A percentile compares a stretch with the other conserved stretches of the same genome.
phyloP scores from a whole-genome alignment of 2,888 invertebrate genomes.

The Pachydiplax longipennis region DNA sequence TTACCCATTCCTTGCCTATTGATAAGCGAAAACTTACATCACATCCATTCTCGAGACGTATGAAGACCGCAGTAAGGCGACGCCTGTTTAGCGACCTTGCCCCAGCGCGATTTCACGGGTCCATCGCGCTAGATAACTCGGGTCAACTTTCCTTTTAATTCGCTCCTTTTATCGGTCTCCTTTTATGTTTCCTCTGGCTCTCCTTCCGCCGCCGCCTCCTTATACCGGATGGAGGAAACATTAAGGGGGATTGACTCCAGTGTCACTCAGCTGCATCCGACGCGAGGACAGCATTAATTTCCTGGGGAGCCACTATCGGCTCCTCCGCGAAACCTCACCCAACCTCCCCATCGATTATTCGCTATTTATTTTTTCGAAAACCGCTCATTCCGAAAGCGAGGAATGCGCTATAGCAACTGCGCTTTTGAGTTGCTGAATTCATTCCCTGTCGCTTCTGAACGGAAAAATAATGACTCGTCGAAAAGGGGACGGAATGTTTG shows the following conservation, averaged over 20 bases:
- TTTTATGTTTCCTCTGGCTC: not conserved
- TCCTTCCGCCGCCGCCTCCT: not conserved
- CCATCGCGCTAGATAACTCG: not conserved
- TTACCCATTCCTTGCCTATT: no score
- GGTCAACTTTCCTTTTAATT: not conserved
- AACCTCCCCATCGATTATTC: not conserved
- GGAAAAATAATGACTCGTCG: no score
- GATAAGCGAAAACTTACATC: no score
- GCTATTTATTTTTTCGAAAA: not conserved
- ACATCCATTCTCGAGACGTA: no score
- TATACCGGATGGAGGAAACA: not conserved
- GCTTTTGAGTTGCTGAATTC: no score
- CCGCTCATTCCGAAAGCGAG: no score
- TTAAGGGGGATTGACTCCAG: not conserved
- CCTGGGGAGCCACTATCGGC: not conserved
- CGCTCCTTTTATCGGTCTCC: not conserved
- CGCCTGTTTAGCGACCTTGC: not conserved
- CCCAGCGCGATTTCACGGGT: not conserved
- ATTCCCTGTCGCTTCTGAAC: no score
- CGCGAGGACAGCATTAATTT: not conserved
- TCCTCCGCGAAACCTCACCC: not conserved
- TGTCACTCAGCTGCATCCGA: not conserved
- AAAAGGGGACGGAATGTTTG: no score
- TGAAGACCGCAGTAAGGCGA: not conserved
- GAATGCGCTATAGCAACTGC: no score